Conservation (phyloP, 2,797 vertebrate genomes). For the Pseudotriccus pelzelni region DNA sequence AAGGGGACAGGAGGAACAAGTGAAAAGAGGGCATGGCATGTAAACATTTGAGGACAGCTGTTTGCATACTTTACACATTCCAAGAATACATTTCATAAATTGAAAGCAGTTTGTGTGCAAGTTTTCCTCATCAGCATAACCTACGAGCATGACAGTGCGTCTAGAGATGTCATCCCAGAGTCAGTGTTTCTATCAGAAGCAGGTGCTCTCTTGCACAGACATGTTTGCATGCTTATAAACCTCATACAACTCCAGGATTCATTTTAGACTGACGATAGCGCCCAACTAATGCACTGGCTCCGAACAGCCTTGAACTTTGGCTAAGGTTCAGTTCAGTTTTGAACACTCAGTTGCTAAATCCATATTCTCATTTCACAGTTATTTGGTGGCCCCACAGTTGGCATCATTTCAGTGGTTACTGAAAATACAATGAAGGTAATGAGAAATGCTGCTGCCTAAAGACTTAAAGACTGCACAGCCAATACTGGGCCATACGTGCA, state of each 20-base stretch:
- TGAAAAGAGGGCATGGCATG: neutral
- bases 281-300: neutral
- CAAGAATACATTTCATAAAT: neutral
- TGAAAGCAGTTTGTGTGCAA: neutral
- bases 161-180: neutral
- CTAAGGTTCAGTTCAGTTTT: neutral
- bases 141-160: neutral
- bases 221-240: neutral
- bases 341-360: neutral
- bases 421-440: neutral
- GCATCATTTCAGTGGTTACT: neutral
- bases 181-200: neutral
- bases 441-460: neutral
- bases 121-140: neutral
- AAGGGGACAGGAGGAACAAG: neutral
- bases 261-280: neutral
- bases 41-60: neutral
- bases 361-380: neutral
- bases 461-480: neutral
- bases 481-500: neutral
- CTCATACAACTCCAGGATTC: neutral
- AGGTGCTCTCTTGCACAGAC: neutral
- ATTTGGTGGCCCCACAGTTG: neutral
- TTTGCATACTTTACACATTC: neutral
- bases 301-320: neutral